Evolutionary conservation across 2,113 vertebrate species (phyloP).

Genomic region (Fulica atra): DNA sequence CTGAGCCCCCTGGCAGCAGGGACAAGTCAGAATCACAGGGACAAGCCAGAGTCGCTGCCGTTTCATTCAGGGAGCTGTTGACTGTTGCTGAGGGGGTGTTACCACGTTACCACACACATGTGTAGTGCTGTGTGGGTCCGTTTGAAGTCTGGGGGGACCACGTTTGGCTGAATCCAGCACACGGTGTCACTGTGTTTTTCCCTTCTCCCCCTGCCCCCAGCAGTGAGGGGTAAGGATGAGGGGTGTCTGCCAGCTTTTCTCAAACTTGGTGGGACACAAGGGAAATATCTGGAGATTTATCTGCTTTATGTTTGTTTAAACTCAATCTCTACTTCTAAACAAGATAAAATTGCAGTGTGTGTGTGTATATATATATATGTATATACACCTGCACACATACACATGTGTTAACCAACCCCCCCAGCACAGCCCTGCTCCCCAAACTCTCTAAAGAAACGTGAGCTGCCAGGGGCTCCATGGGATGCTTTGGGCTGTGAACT

Average conservation of each 20-base stretch:
- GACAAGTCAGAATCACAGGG: too few relatives aligned
- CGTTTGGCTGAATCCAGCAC: neutral
- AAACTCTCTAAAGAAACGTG: neutral
- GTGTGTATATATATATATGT: neutral
- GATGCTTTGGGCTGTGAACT: neutral
- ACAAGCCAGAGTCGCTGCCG: neutral
- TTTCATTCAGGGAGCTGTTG: neutral
- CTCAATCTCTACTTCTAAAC: neutral
- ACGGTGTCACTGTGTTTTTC: too few relatives aligned
- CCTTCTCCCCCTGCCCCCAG: too few relatives aligned
- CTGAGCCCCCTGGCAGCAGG: too few relatives aligned
- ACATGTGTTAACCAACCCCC: fast-evolving
- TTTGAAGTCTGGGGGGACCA: neutral
- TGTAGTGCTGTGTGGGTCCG: neutral
- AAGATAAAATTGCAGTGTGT: neutral
- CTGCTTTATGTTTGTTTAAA: neutral
- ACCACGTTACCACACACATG: too few relatives aligned
- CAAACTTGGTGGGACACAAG: fast-evolving
- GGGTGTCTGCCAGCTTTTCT: neutral
- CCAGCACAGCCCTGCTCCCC: neutral
- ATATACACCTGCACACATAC: fast-evolving
- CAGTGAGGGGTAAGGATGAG: too few relatives aligned
- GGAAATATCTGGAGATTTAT: neutral
- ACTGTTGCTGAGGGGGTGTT: neutral
- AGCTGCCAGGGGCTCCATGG: neutral